Percentiles rank a stretch among this genome's conserved stretches.
These are phyloP conservation scores for Amphimedon queenslandica DNA, from an alignment of 37 sponge, comb jelly and placozoan genomes.

Conservation along the genomic window DNA sequence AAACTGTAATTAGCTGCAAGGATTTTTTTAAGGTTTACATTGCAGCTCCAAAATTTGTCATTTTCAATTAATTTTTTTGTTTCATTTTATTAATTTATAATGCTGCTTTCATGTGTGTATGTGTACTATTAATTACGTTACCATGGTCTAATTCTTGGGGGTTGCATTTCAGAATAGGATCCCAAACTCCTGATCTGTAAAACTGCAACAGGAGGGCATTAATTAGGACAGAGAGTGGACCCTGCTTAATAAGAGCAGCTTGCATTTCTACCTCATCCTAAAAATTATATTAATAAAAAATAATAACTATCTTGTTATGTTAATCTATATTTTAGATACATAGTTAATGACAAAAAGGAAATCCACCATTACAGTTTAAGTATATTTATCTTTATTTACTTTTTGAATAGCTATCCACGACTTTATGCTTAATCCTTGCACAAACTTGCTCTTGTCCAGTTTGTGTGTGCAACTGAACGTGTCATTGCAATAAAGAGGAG, in stretches of 20 bases:
- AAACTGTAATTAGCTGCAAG: not conserved
- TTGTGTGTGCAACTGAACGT: slow-evolving; percentile 58
- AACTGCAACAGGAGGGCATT: slow-evolving; percentile 79
- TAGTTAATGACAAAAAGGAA: no score
- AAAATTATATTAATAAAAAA: not conserved
- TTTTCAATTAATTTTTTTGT: not conserved
- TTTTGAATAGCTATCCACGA: slow-evolving; percentile 47
- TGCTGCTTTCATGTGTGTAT: not conserved
- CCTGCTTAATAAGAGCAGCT: slow-evolving; percentile 34
- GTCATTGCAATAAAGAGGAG: slow-evolving; percentile 68
- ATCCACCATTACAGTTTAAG: no score
- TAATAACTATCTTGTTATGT: no score
- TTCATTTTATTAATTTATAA: not conserved
- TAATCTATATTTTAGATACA: no score
- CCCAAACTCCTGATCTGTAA: slow-evolving; percentile 85
- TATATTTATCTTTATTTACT: slow-evolving; percentile 18
- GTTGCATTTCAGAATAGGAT: slow-evolving; percentile 46
- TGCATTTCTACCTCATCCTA: slow-evolving; percentile 64
- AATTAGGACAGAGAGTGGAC: slow-evolving; percentile 77
- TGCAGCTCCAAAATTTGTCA: no score
- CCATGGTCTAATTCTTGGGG: slow-evolving; percentile 58
- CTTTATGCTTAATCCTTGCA: slow-evolving; percentile 58
- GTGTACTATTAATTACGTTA: slow-evolving; percentile 3
- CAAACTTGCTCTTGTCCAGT: slow-evolving; percentile 47
- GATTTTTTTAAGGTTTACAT: not conserved